phyloP scores from a whole-genome alignment of 53 echinoderm and acorn worm genomes.

The Temnopleurus reevesii region DNA sequence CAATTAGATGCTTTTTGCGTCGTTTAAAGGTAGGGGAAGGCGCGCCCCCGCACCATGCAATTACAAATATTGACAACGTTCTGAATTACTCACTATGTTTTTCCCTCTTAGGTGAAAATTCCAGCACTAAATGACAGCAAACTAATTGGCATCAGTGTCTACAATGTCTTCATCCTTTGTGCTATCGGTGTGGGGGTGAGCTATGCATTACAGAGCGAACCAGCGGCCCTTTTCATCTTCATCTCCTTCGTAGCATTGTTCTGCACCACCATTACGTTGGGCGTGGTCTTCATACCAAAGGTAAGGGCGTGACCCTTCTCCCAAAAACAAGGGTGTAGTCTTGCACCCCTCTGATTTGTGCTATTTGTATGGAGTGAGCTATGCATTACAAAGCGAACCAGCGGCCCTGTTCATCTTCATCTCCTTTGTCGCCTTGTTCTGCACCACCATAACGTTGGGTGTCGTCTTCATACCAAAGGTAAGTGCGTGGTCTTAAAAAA shows the following conservation, averaged over 20 bases:
- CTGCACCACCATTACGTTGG: slow-evolving; percentile 76
- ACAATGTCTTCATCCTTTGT: slow-evolving; percentile 91
- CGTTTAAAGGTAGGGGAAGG: too few species aligned
- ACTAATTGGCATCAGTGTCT: slow-evolving; percentile 87
- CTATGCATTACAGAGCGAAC: slow-evolving; percentile 68
- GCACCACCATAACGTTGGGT: slow-evolving; percentile 74
- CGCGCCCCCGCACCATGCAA: too few species aligned
- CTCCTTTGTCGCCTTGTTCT: slow-evolving; percentile 77
- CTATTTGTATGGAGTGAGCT: slow-evolving; percentile 83
- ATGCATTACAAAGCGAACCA: slow-evolving; percentile 68
- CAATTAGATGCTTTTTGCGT: too few species aligned
- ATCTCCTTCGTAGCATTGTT: slow-evolving; percentile 74
- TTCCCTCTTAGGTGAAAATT: slow-evolving; percentile 21
- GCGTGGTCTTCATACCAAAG: slow-evolving; percentile 89
- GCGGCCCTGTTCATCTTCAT: slow-evolving; percentile 71
- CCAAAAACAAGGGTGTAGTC: too few species aligned
- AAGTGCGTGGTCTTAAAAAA: too few species aligned
- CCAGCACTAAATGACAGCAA: slow-evolving; percentile 89
- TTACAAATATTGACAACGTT: too few species aligned
- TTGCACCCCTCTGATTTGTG: too few species aligned
- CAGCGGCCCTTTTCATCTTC: slow-evolving; percentile 70
- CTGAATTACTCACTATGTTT: not conserved
- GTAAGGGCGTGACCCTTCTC: too few species aligned
- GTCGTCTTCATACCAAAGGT: slow-evolving; percentile 93
- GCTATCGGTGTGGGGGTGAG: slow-evolving; percentile 78